phyloP scores from a whole-genome alignment of 2,888 invertebrate genomes.

The Clostera curtula region DNA sequence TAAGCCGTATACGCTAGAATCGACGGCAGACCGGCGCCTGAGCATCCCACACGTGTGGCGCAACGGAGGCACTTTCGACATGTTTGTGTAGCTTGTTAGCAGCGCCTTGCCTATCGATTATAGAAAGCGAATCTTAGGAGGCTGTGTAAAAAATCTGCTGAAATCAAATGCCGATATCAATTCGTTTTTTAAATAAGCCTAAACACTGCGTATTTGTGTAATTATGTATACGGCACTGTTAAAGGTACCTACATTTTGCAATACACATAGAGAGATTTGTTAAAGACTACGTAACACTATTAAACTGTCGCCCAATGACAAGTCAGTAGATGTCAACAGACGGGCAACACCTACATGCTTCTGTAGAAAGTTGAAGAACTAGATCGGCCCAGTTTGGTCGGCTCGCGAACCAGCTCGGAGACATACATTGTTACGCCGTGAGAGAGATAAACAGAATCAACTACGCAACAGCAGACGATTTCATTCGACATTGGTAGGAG shows the following conservation, averaged over 20 bases:
- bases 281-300: constrained; percentile 20
- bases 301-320: constrained; percentile 33
- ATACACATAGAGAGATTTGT: constrained; percentile 20
- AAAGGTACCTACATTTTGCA: constrained; percentile 18
- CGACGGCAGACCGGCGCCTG: constrained; percentile 54
- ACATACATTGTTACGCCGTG: too few species aligned
- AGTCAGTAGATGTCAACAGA: constrained; percentile 40
- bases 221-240: constrained; percentile 16
- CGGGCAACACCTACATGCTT: constrained; percentile 49
- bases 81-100: constrained; percentile 63
- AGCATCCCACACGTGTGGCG: constrained; percentile 71
- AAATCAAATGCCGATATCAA: constrained; percentile 33
- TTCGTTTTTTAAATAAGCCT: constrained; percentile 24
- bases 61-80: constrained; percentile 69
- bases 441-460: background rate
- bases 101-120: constrained; percentile 52
- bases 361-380: constrained; percentile 70
- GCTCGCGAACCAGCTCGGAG: constrained; percentile 44
- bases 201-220: constrained; percentile 26
- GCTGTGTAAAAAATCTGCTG: constrained; percentile 29
- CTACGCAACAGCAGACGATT: too few species aligned
- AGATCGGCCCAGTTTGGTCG: constrained; percentile 51
- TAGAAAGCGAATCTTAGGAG: constrained; percentile 51
- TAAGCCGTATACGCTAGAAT: constrained; percentile 49
- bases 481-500: too few species aligned